Evolutionary conservation across 2,797 vertebrate genomes (phyloP).

Genomic region (Euphonia xanthogaster): DNA sequence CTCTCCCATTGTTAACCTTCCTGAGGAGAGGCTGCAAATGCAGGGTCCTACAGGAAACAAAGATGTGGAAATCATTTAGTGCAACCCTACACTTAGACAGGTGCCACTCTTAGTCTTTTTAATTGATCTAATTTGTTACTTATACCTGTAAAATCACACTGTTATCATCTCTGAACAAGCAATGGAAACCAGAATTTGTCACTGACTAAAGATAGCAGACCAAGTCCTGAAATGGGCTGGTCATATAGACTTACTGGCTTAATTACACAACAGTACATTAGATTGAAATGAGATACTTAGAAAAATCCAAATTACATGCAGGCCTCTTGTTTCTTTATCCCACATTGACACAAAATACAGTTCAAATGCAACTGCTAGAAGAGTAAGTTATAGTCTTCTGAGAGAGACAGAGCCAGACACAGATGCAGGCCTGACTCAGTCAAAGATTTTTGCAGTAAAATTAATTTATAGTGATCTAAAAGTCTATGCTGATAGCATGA

Average conservation of each 20-base stretch:
- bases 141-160: slow-evolving; percentile 90
- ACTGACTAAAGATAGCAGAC: slow-evolving; percentile 72
- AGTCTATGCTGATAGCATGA: neutral
- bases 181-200: slow-evolving; percentile 81
- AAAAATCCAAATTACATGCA: slow-evolving; percentile 95
- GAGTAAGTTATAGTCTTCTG: slow-evolving; percentile 26
- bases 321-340: slow-evolving; percentile 91
- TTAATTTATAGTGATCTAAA: slow-evolving; percentile 6
- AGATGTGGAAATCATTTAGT: slow-evolving; percentile 87
- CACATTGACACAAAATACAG: slow-evolving; percentile 84
- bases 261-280: slow-evolving; percentile 84
- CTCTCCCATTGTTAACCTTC: slow-evolving; percentile 82
- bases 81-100: slow-evolving; percentile 89
- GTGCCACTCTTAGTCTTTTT: slow-evolving; percentile 90
- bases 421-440: neutral
- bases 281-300: slow-evolving; percentile 85
- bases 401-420: neutral
- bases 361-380: slow-evolving; percentile 77
- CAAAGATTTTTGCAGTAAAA: slow-evolving; percentile 7
- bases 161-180: slow-evolving; percentile 83
- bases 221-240: slow-evolving; percentile 64
- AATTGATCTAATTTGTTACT: slow-evolving; percentile 99
- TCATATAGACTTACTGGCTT: slow-evolving; percentile 87
- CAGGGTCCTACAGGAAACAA: slow-evolving; percentile 84
- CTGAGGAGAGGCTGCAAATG: slow-evolving; percentile 83